Percentiles rank a stretch among this genome's conserved stretches.
These are phyloP conservation scores for Mus spicilegus DNA, from an alignment of 2,113 vertebrate genomes.

Conservation along the genomic window DNA sequence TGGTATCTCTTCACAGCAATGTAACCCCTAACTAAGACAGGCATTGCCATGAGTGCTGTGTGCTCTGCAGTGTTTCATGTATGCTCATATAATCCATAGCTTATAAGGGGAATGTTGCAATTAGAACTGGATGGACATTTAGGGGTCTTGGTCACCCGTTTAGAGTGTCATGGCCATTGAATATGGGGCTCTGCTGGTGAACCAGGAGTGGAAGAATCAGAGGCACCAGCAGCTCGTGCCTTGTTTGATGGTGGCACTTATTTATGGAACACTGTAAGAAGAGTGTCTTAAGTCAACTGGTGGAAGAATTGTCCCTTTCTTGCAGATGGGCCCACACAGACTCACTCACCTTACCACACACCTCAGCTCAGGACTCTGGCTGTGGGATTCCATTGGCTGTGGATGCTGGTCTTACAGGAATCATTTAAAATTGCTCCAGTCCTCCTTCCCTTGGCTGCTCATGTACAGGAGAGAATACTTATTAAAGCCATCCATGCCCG, in stretches of 20 bases:
- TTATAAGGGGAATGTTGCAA: background rate
- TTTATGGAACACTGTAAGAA: background rate
- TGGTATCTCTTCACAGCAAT: too few species aligned
- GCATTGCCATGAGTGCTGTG: background rate
- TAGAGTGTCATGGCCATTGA: background rate
- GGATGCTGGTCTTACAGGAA: slow-evolving; percentile 16
- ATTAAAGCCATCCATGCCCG: slow-evolving; percentile 63
- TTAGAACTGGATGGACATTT: background rate
- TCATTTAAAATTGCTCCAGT: slow-evolving; percentile 42
- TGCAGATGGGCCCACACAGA: background rate
- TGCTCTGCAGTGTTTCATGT: background rate
- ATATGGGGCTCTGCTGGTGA: background rate
- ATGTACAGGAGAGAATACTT: background rate
- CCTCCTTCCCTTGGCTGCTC: background rate
- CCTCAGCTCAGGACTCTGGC: slow-evolving; percentile 18
- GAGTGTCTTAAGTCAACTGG: background rate
- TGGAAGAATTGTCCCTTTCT: background rate
- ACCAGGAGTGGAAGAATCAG: background rate
- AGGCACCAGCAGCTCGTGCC: background rate
- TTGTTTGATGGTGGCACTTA: background rate
- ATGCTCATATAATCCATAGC: background rate
- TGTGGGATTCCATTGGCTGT: slow-evolving; percentile 3
- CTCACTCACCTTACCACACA: background rate
- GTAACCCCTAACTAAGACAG: too few species aligned
- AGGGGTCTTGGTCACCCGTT: background rate